Evolutionary conservation across 2,113 vertebrate genomes (phyloP), one percentile per base, ranked within the genome.

Genomic region (Syngnathus typhle): DNA sequence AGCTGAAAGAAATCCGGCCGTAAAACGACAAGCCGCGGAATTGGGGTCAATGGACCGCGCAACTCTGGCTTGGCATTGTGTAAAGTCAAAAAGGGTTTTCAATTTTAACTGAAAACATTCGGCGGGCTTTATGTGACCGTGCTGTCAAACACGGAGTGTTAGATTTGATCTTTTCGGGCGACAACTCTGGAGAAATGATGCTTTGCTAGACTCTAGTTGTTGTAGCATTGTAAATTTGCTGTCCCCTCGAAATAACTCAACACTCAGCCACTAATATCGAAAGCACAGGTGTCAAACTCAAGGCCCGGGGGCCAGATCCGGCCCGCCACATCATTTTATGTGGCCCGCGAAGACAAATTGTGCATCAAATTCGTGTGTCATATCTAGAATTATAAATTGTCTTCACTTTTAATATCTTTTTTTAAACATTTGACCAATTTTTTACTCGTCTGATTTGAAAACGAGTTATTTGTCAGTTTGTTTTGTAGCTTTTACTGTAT

Each of bases 1-100:
- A 38, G 77, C 71, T 38, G 61, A 75, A 73, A 80, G 68, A 77
- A 82, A 81, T 37, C 71, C 62, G 71, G 60, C 75, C 15, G 39
- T 76, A 81, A 81, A 83, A 76, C 73, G 79, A 77, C 67, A 78
- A 83, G 66, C 44, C 71, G 62, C 77, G 58, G 71, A 81, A 84
- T 72, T 70, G 78, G 74, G 82, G 80, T 84, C 82, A 80, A 77
- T 69, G 75, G 71, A 78, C 73, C 73, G 69, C 70, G 51, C 67
- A 39, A 8, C 36, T 51, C 52, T 72, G 43, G 67, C 66, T 63
- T 10, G 39, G 15, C 32, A 58, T 18, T 36, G 27, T 36, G 27
- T 18, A 37, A 38, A 59, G 23, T 36, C 32, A 37, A 59, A 3
- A 59, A 8, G 0, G 32, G 15, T 37, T 18, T 6, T 13, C 18